Conservation (phyloP, 2,888 invertebrate species). For the Coenonympha arcania region DNA sequence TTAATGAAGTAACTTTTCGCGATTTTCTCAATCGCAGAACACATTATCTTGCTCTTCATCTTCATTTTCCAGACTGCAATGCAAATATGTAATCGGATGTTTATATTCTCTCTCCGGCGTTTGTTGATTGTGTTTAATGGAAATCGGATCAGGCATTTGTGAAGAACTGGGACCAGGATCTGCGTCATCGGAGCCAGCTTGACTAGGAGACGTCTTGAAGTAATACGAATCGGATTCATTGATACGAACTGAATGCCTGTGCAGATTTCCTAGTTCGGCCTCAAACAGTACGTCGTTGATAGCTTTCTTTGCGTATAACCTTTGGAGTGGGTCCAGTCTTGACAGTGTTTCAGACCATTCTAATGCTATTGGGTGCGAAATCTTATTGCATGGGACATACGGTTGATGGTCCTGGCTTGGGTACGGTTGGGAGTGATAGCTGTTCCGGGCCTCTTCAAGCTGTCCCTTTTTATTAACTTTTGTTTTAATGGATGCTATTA, state of each 20-base stretch:
- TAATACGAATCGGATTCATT: conserved; percentile 17
- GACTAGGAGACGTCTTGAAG: not conserved
- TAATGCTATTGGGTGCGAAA: conserved; percentile 14
- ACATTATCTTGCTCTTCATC: not conserved
- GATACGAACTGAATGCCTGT: conserved; percentile 28
- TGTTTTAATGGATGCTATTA: not conserved
- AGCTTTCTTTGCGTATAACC: conserved; percentile 31
- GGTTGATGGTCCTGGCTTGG: conserved; percentile 4
- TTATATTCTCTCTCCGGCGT: conserved; percentile 2
- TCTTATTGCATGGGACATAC: not conserved
- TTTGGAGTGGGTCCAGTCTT: conserved; percentile 26
- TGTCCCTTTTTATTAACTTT: not conserved
- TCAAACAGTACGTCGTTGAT: conserved; percentile 34
- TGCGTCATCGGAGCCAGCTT: not conserved
- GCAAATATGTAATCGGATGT: not conserved
- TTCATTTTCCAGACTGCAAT: conserved; percentile 1
- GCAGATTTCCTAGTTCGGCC: conserved; percentile 30
- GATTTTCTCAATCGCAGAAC: not conserved
- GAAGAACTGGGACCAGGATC: not conserved
- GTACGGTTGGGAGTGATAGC: not conserved
- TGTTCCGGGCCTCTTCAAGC: not conserved
- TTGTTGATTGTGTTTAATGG: not conserved
- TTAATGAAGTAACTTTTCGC: not conserved
- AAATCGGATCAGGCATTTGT: conserved; percentile 4
- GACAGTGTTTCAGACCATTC: conserved; percentile 30